Conservation (phyloP, 2,113 vertebrate genomes). For the Gopherus evgoodei region DNA sequence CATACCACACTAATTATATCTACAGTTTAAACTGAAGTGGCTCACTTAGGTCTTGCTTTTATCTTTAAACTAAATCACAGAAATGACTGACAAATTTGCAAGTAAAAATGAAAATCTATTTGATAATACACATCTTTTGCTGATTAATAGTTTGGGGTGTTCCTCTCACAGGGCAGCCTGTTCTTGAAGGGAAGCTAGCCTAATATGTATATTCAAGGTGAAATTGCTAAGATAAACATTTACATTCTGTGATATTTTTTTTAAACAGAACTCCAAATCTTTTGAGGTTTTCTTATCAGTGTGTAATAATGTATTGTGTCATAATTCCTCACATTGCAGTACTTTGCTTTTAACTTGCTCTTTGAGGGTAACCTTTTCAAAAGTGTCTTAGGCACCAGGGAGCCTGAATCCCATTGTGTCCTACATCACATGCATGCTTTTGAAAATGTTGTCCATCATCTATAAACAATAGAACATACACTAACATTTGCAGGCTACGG, state of each 20-base stretch:
- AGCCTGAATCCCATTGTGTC: not conserved
- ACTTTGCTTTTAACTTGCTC: not conserved
- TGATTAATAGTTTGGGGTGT: not conserved
- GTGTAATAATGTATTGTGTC: not conserved
- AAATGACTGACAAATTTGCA: not conserved
- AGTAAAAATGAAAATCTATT: not conserved
- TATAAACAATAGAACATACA: not conserved
- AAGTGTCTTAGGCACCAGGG: accelerated
- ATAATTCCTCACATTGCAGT: not conserved
- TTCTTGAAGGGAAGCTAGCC: not conserved
- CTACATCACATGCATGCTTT: too few species aligned
- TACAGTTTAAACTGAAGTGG: not conserved
- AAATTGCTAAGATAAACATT: not conserved
- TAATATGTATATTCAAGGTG: not conserved
- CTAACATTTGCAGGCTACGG: not conserved
- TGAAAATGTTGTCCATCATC: not conserved
- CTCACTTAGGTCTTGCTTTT: not conserved
- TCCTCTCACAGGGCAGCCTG: not conserved
- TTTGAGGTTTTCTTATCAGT: not conserved
- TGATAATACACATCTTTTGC: not conserved
- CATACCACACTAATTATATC: accelerated
- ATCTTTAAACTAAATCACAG: not conserved
- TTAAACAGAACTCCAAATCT: not conserved
- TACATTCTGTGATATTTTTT: not conserved
- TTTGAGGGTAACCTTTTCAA: not conserved